Conservation (phyloP, 2,797 vertebrate species). For the Oceanodroma leucorhoa region DNA sequence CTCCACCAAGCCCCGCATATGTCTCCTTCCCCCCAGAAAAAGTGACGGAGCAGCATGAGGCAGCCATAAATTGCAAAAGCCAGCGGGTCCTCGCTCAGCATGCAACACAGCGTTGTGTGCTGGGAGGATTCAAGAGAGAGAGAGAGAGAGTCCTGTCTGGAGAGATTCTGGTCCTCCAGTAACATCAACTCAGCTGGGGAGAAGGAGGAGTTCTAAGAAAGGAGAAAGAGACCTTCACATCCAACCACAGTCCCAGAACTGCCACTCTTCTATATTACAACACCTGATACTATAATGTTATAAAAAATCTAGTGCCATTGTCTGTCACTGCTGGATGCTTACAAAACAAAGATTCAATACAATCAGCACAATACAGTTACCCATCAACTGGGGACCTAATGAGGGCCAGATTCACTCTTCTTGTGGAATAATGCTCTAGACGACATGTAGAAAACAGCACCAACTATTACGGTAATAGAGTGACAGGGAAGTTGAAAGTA, state of each 20-base stretch:
- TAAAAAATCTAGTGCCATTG: background rate
- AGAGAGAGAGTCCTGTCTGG: background rate
- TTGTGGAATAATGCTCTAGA: background rate
- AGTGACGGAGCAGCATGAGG: background rate
- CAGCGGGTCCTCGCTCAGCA: background rate
- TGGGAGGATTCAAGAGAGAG: background rate
- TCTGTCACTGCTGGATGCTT: background rate
- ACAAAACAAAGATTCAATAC: background rate
- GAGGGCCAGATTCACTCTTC: background rate
- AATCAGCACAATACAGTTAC: background rate
- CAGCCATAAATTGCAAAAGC: background rate
- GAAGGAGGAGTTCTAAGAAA: background rate
- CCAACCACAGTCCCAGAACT: background rate
- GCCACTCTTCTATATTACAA: background rate
- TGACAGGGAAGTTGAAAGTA: background rate
- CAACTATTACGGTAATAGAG: background rate
- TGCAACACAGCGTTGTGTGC: background rate
- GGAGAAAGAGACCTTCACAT: background rate
- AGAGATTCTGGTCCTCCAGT: background rate
- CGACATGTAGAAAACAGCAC: background rate
- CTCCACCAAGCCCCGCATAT: rapidly evolving
- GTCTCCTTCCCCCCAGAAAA: background rate
- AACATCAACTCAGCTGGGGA: background rate
- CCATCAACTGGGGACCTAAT: background rate
- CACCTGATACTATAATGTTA: background rate